Percentiles rank a stretch among this genome's conserved stretches.
Evolutionary conservation across 2,113 vertebrate species (phyloP).

Genomic region (Morone chrysops): DNA sequence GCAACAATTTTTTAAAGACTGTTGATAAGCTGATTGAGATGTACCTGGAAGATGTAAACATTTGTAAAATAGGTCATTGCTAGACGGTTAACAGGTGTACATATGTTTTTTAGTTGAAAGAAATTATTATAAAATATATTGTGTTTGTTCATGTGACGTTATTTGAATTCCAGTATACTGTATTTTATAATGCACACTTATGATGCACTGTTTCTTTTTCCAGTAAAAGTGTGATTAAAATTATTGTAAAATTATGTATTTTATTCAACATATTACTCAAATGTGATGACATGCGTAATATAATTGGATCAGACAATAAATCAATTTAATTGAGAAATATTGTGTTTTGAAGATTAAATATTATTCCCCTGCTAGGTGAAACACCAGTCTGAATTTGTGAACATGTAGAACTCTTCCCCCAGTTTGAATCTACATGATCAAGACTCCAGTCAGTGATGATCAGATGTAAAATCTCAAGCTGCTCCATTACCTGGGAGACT

Average conservation of each 20-base stretch:
- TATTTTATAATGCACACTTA: neutral
- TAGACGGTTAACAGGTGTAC: conserved; percentile 15
- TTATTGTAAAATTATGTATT: neutral
- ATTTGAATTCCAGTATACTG: conserved; percentile 15
- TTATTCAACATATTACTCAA: neutral
- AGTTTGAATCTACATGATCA: conserved; percentile 71
- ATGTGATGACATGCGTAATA: neutral
- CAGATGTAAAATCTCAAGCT: conserved; percentile 73
- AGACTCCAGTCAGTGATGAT: conserved; percentile 71
- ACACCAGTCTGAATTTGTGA: conserved; percentile 57
- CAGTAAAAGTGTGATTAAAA: conserved; percentile 57
- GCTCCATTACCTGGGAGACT: conserved; percentile 74
- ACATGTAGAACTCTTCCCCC: conserved; percentile 55
- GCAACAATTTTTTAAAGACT: conserved; percentile 81
- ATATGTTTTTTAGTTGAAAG: conserved; percentile 26
- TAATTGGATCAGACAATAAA: conserved; percentile 15
- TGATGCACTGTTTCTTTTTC: conserved; percentile 14
- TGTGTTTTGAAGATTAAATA: conserved; percentile 23
- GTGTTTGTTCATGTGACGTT: neutral
- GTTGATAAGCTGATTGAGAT: neutral
- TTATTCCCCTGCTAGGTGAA: conserved; percentile 13
- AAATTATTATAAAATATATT: neutral
- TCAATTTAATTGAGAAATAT: conserved; percentile 29
- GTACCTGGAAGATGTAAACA: conserved; percentile 39
- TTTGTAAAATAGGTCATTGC: neutral